phyloP scores from a whole-genome alignment of 2,797 vertebrate species.

The Lepilemur ruficaudatus region DNA sequence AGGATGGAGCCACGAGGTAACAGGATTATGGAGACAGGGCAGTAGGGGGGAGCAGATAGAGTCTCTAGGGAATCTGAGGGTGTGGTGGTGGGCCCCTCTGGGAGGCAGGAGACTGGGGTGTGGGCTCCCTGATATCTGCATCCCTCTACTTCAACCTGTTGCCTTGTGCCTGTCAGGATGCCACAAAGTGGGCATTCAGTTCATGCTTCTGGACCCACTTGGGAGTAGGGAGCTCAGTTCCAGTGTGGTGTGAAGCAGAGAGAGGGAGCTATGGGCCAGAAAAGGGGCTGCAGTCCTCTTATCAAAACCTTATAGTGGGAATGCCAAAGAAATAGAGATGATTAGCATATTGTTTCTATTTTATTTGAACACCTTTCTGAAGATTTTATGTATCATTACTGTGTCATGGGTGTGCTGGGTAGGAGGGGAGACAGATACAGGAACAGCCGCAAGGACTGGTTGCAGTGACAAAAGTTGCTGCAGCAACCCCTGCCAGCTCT shows the following conservation, averaged over 20 bases:
- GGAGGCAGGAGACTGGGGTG: not conserved
- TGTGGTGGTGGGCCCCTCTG: not conserved
- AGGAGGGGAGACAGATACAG: not conserved
- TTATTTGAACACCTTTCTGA: not conserved
- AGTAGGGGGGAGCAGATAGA: fast-evolving
- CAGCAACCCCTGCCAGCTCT: not conserved
- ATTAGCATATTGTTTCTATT: not conserved
- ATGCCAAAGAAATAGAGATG: not conserved
- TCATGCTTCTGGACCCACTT: not conserved
- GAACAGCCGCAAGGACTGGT: not conserved
- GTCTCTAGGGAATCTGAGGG: not conserved
- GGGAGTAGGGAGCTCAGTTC: not conserved
- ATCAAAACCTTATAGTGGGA: not conserved
- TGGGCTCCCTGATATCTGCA: not conserved
- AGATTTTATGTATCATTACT: not conserved
- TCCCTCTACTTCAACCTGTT: not conserved
- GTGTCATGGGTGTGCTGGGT: not conserved
- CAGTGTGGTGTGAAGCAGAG: not conserved
- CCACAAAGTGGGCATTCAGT: not conserved
- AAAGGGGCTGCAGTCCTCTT: not conserved
- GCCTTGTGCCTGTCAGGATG: not conserved
- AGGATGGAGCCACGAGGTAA: conserved; percentile 64
- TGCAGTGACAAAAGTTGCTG: not conserved
- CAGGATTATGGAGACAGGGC: not conserved
- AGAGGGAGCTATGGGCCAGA: not conserved